Base-by-base conservation (phyloP, 2,888 invertebrate species). In the Malthinus flaveolus region DNA sequence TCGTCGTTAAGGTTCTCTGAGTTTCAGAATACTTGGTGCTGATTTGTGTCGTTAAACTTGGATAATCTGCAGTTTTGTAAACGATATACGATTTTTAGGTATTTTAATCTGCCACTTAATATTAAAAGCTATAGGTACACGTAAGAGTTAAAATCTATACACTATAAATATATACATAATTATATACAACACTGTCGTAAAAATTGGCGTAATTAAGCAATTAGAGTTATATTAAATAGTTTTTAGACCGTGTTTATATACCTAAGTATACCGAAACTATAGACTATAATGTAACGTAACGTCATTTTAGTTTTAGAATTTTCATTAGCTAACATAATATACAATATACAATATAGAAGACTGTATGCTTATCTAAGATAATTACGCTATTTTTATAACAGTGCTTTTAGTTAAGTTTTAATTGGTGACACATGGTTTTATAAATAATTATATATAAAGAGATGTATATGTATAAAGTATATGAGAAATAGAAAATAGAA, bases 401-500 rank as follows among this genome's bases (percentile, higher is more conserved):
- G 68, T 68, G 69, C 66, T 47, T 67, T 69, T 72, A 72, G 73
- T 75, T 76, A 74, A 75, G 74, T 75, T 75, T 76, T 74, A 74
- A 71, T 76, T 78, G 78, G 77, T 78, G 77, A 78, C 75, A 78
- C 77, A 75, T 77, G 77, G 77, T 78, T 78, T 78, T 77, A 77
- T 78, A 77, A 77, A 75, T 73, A 72, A 73, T 73, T 68, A 76
- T 76, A 69, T 75, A 76, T 73, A 74, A 75, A 78, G 76, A 78
- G 76, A 77, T 77, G 76, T 77, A 77, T 78, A 78, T 78, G 77
- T 78, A 78, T 77, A 79, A 77, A 78, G 73, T 77, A 77, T 78
- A 78, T 77, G 73, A 77, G 51, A 58, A 69, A 75, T 76, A 76
- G 75, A 74, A 68, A 66, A 73, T 75, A 76, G 75, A 75, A 67